Evolutionary conservation across 1,140 invertebrate species (phyloP).

Genomic region (Sarcophaga bullata): DNA sequence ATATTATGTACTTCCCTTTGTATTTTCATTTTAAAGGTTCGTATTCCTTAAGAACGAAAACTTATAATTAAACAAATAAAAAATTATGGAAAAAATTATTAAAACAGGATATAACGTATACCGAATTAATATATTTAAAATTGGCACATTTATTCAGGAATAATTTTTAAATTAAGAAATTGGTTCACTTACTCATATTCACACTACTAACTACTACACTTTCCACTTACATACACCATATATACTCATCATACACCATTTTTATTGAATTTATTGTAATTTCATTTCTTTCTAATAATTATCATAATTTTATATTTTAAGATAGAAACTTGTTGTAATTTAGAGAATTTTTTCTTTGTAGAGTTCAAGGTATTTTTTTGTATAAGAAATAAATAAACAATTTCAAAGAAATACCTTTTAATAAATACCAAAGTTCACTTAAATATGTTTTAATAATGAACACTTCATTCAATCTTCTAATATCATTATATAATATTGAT

Average conservation of each 20-base stretch:
- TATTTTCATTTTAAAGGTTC: neutral
- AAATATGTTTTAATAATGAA: constrained; percentile 4
- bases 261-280: neutral
- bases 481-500: too few relatives aligned
- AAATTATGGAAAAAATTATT: neutral
- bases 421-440: constrained; percentile 31
- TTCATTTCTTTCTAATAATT: neutral
- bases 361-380: constrained; percentile 1
- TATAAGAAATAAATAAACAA: too few relatives aligned
- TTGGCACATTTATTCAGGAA: constrained; percentile 26
- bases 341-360: constrained; percentile 8
- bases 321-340: neutral
- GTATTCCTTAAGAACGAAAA: neutral
- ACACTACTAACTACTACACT: neutral
- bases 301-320: too few relatives aligned
- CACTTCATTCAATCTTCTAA: neutral
- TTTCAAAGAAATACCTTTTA: constrained; percentile 2
- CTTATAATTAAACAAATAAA: constrained; percentile 14
- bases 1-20: neutral
- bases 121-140: constrained; percentile 23
- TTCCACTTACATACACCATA: neutral
- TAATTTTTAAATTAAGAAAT: neutral
- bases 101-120: constrained; percentile 40
- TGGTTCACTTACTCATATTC: neutral
- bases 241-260: neutral